phyloP scores from a whole-genome alignment of 1,140 invertebrate species.

The Drosophila setifemur region DNA sequence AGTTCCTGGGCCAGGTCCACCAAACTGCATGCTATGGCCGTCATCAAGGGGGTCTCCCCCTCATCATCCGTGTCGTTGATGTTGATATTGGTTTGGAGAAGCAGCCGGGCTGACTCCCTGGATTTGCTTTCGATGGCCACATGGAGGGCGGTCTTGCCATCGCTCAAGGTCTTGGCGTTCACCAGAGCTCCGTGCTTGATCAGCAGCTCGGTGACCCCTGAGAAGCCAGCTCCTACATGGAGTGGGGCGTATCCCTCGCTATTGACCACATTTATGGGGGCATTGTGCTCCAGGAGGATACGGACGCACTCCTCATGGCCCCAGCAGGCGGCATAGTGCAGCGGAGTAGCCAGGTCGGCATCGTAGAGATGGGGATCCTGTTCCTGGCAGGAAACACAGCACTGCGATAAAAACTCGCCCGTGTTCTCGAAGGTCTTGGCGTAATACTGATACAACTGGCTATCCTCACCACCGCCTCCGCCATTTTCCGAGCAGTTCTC shows the following conservation, averaged over 20 bases:
- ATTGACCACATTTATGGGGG: conserved; percentile 90
- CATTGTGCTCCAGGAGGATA: conserved; percentile 92
- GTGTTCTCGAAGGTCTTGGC: conserved; percentile 84
- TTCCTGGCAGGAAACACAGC: conserved; percentile 51
- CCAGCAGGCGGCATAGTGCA: conserved; percentile 85
- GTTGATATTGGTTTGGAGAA: conserved; percentile 85
- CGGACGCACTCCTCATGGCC: conserved; percentile 84
- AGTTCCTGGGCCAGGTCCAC: conserved; percentile 83
- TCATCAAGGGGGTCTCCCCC: conserved; percentile 84
- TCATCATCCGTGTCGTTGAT: conserved; percentile 84
- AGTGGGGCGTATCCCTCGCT: conserved; percentile 96
- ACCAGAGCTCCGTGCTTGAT: conserved; percentile 72
- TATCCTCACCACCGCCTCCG: conserved; percentile 35
- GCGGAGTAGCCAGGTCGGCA: conserved; percentile 83
- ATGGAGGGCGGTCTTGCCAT: conserved; percentile 72
- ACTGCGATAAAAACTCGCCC: conserved; percentile 79
- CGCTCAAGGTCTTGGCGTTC: conserved; percentile 70
- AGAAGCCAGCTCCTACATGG: conserved; percentile 92
- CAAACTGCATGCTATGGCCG: conserved; percentile 83
- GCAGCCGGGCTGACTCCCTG: conserved; percentile 83
- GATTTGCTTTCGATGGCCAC: conserved; percentile 74
- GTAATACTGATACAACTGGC: conserved; percentile 83
- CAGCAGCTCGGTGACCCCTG: conserved; percentile 54
- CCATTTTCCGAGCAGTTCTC: conserved; percentile 56
- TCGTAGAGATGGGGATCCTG: conserved; percentile 84